Percentiles rank a stretch among this genome's conserved stretches.
Evolutionary conservation across 2,113 vertebrate species (phyloP).

Genomic region (Loxodonta africana): DNA sequence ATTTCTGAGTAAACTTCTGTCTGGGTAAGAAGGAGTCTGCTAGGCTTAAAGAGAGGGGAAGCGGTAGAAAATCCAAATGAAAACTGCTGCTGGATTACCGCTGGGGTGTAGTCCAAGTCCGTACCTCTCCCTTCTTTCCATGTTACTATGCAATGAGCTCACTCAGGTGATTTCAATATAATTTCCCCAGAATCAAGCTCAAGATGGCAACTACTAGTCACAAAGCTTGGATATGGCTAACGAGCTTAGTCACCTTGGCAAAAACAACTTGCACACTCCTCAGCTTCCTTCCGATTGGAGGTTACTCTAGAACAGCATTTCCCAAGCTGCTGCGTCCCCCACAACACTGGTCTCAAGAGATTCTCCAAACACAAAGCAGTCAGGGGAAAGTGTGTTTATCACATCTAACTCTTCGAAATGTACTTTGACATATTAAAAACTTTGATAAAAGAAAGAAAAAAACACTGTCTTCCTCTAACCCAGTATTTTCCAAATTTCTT

Average conservation of each 20-base stretch:
- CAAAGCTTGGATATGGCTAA: background rate
- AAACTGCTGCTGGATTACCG: background rate
- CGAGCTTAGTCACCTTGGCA: background rate
- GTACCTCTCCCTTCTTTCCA: background rate
- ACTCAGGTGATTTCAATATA: background rate
- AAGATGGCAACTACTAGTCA: constrained; percentile 27
- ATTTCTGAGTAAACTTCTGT: background rate
- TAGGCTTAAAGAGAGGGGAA: background rate
- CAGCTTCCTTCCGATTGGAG: constrained; percentile 27
- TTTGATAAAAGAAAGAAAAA: background rate
- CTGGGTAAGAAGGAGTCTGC: background rate
- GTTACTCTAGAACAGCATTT: background rate
- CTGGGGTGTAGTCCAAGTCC: background rate
- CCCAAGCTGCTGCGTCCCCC: background rate
- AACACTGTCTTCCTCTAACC: background rate
- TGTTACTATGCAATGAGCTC: background rate
- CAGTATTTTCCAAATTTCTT: constrained; percentile 15
- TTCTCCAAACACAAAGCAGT: background rate
- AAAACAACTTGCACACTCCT: background rate
- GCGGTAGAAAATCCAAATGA: background rate
- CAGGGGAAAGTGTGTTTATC: background rate
- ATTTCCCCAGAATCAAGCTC: constrained; percentile 20
- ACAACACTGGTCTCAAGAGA: background rate
- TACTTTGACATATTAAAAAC: background rate
- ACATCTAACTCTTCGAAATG: constrained; percentile 19